Base-by-base conservation (phyloP, 2,888 invertebrate genomes). In the Heliconius ethilla region DNA sequence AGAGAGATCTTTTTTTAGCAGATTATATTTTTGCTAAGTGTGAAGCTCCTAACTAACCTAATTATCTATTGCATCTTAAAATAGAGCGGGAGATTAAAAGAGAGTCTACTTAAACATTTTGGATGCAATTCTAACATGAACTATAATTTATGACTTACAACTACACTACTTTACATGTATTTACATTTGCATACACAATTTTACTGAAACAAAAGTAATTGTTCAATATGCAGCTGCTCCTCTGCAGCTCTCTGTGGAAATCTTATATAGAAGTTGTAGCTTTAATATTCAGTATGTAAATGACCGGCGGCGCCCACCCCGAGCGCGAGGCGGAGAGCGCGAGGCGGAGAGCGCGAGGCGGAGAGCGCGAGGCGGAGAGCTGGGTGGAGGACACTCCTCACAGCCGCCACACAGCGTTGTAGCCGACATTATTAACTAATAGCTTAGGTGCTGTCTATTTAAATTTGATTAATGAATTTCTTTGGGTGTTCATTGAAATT, bases 271-370 rank as follows among this genome's bases (percentile, higher is more conserved):
- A 22, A 70, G 13, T 55, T 33, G 11, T 11, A 70, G 33, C n/a
- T 55, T 70, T 29, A 70, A 33, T 59, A 70, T 51, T 70, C 27
- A 29, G 55, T 51, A 70, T 70, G 70, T 22, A 70, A 70, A 51
- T 55, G 29, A 13, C 33, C 3, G 9, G 55, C 13, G 55, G 33
- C 33, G 29, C 5, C 0, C 29, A 5, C 29, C 29, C 29, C 55
- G 70, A 70, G 22, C 29, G 29, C 29, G 29, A 29, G 29, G 29
- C 29, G 29, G 29, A 33, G n/a, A 70, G 70, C 7, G 29, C 4
- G 3, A 18, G 4, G 6, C 29, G 22, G 25, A 27, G 27, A 27
- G 27, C 27, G 29, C 29, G 29, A 29, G 29, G 29, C 29, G 29
- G 29, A 33, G n/a, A 70, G 70, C 7, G 29, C 4, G 3, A 18